phyloP scores from a whole-genome alignment of 2,797 vertebrate species.

The Gallinago stenura region DNA sequence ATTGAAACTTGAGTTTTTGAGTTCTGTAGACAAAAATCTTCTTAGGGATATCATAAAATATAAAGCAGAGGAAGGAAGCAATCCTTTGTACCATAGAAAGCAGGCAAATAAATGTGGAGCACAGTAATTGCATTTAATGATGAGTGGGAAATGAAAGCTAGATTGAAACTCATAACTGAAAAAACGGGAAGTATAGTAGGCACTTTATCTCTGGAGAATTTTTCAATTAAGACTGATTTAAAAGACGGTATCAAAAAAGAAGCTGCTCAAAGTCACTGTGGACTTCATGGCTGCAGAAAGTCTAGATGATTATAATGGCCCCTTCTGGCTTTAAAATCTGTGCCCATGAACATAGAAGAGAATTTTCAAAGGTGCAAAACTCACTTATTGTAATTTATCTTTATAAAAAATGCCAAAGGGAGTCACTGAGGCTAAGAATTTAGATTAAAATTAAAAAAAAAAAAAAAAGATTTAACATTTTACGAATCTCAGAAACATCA shows the following conservation, averaged over 20 bases:
- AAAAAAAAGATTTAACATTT: neutral
- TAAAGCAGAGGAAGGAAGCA: neutral
- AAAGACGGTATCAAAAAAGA: neutral
- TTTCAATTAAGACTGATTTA: constrained; percentile 43
- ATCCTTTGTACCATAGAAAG: neutral
- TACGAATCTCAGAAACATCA: neutral
- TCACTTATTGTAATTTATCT: neutral
- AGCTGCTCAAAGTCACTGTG: neutral
- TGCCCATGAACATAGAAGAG: neutral
- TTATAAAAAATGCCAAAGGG: neutral
- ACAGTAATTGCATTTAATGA: neutral
- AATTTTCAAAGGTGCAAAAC: neutral
- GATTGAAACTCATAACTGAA: neutral
- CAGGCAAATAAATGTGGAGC: neutral
- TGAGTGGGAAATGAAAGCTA: neutral
- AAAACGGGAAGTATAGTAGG: neutral
- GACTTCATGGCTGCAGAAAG: neutral
- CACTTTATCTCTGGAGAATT: neutral
- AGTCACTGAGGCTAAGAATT: neutral
- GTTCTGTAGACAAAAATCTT: neutral
- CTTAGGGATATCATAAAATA: neutral
- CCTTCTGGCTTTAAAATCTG: neutral
- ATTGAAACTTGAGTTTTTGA: neutral
- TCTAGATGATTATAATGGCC: neutral
- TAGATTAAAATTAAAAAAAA: neutral